Base-by-base conservation (phyloP, 2,888 invertebrate species). In the Trichopoda pennipes region DNA sequence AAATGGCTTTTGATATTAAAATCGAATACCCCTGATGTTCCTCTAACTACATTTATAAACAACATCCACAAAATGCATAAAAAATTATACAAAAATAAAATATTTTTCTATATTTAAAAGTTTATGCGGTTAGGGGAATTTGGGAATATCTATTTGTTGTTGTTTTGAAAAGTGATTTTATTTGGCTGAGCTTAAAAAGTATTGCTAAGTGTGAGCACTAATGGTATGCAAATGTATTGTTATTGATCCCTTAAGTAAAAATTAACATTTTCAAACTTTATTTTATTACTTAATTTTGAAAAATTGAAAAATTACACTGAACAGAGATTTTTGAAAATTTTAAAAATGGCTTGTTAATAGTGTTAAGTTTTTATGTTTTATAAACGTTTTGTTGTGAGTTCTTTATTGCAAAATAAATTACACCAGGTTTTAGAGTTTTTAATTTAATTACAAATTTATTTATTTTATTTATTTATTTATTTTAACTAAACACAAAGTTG, bases 191-290 rank as follows among this genome's bases (percentile, higher is more conserved):
- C 42, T 58, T 53, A 60, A 58, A 35, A 51, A 53, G 32, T 66
- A 47, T 12, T 60, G 35, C 64, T n/a, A n/a, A n/a, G 23, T 8
- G 42, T n/a, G 14, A 49, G 63, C 58, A 66, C 75, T 81, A 77
- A 73, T 81, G 72, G 7, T 42, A 76, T 76, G 76, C 76, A 81
- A 81, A 81, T 76, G 51, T 77, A 73, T 81, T 81, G 77, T 73
- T 77, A 81, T 81, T 77, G 81, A 81, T 81, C 81, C 81, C 81
- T 32, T 16, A 76, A 63, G 81, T 68, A 32, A 1, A 66, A 73
- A 73, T 81, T 77, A 73, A 68, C 63, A 77, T 77, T 68, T 63
- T 51, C 3, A 17, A 58, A 70, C 2, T 17, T 56, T 51, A 6
- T 32, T 60, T 44, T 14, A 14, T 44, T n/a, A 21, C 42, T 60